Base-by-base conservation (phyloP, 2,888 invertebrate genomes). In the Cotesia congregata region DNA sequence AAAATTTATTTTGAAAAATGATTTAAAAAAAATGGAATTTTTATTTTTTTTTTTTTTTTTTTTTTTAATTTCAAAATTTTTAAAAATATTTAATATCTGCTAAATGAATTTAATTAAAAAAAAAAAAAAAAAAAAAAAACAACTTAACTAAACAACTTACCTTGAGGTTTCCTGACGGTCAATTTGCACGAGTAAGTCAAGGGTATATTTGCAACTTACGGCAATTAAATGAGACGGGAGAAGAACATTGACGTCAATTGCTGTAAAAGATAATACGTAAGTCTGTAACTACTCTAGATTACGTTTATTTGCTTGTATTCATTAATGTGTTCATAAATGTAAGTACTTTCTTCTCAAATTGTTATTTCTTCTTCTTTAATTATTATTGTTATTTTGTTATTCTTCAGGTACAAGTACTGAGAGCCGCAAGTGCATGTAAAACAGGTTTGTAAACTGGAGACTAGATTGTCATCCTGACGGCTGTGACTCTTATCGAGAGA, bases 211-310 rank as follows among this genome's bases (percentile, higher is more conserved):
- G 81, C 82, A 85, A 85, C 85, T 82, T 80, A 82, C 74, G 79
- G 81, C 82, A 84, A 86, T 86, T 85, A 86, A 85, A 73, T 62
- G 60, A 74, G 67, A 67, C 38, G 80, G 38, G 65, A 30, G 65
- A 20, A 78, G 77, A 79, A 83, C 85, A 82, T 85, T 87, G 87
- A 87, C 87, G 87, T 87, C 87, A 87, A 87, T 87, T 84, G 86
- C 85, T 83, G 83, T 50, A 50, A 50, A 84, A 86, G 87, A 86
- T 86, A 86, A 86, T 83, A 81, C 79, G 80, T 79, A 83, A 7
- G 50, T 9, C 50, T 50, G 50, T 50, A 50, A 50, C 12, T 50
- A 50, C 50, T 50, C 50, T 50, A 50, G 7, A 50, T 12, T 12
- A 7, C 50, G 12, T 12, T 50, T n/a, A n/a, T n/a, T 50, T 7